A percentile compares a stretch with the other conserved stretches of the same genome.
Conservation (phyloP, 2,113 vertebrate species). For the Genyomyrus donnyi region DNA sequence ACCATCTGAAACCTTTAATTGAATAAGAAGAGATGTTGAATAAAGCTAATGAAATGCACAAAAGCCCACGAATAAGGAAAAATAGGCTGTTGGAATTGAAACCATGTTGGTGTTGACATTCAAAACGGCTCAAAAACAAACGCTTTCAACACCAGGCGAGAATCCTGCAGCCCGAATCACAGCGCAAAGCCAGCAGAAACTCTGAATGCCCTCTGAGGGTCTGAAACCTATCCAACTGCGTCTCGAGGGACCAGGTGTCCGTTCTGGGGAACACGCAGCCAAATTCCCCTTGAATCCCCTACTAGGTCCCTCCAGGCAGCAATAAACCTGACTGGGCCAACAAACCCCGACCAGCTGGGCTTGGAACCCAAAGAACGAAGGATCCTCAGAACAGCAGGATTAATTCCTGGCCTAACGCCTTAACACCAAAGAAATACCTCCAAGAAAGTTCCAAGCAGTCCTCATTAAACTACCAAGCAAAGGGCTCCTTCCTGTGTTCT, state of each 20-base stretch:
- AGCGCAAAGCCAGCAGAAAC: not conserved
- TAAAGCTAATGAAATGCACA: not conserved
- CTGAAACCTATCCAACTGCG: not conserved
- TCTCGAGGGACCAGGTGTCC: not conserved
- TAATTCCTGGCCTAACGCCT: constrained; percentile 14
- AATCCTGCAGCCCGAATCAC: not conserved
- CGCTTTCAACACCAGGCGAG: not conserved
- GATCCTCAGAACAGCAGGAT: constrained; percentile 2
- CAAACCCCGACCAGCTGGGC: constrained; percentile 14
- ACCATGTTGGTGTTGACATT: not conserved
- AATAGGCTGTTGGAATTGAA: not conserved
- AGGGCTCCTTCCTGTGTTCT: not conserved
- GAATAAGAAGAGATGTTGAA: not conserved
- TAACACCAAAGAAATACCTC: constrained; percentile 19
- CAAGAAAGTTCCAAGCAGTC: not conserved
- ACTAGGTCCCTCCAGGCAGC: not conserved
- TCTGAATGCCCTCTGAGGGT: not conserved
- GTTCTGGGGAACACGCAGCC: not conserved
- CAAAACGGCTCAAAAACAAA: not conserved
- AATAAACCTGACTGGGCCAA: constrained; percentile 9
- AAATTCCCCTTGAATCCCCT: not conserved
- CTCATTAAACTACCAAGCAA: not conserved
- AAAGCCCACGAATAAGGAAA: not conserved
- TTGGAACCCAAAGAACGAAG: constrained; percentile 10
- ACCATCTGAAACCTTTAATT: not conserved